A percentile compares a stretch with the other conserved stretches of the same genome.
phyloP scores from a whole-genome alignment of 2,888 invertebrate species.

The Hydropsyche betteni region DNA sequence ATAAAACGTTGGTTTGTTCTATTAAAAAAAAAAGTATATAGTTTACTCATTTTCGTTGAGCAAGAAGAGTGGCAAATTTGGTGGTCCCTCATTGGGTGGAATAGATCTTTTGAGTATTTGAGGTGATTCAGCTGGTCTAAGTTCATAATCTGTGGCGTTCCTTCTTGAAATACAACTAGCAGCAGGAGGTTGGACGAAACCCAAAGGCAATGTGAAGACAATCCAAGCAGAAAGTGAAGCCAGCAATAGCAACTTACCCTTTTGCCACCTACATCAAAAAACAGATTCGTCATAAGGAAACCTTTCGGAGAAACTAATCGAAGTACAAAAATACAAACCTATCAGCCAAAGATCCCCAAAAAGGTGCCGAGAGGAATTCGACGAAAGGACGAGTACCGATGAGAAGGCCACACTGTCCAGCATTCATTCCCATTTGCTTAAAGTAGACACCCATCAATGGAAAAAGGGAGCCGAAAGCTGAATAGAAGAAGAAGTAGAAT shows the following conservation, averaged over 20 bases:
- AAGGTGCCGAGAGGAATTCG: constrained; percentile 96
- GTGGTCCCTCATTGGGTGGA: constrained; percentile 56
- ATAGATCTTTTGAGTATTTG: constrained; percentile 64
- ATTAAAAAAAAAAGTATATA: neutral
- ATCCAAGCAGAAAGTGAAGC: constrained; percentile 95
- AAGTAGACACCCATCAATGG: constrained; percentile 99
- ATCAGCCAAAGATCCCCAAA: constrained; percentile 97
- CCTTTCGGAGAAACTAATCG: neutral
- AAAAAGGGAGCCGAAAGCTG: constrained; percentile 97
- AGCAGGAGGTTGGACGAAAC: constrained; percentile 94
- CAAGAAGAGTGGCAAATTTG: constrained; percentile 56
- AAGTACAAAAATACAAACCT: constrained; percentile 61
- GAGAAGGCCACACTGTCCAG: constrained; percentile 92
- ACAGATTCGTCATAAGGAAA: neutral
- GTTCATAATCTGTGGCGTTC: constrained; percentile 72
- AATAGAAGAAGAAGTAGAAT: constrained; percentile 99
- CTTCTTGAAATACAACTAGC: constrained; percentile 80
- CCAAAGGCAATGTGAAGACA: constrained; percentile 93
- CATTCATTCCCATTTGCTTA: constrained; percentile 99
- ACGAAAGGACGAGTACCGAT: constrained; percentile 97
- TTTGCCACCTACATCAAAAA: constrained; percentile 72
- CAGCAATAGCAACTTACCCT: constrained; percentile 86
- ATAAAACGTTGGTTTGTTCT: too few species aligned
- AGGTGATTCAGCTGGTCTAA: constrained; percentile 68
- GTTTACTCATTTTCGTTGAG: constrained; percentile 52